Base-by-base conservation (phyloP, 1,140 invertebrate species). In the Drosophila pandora region DNA sequence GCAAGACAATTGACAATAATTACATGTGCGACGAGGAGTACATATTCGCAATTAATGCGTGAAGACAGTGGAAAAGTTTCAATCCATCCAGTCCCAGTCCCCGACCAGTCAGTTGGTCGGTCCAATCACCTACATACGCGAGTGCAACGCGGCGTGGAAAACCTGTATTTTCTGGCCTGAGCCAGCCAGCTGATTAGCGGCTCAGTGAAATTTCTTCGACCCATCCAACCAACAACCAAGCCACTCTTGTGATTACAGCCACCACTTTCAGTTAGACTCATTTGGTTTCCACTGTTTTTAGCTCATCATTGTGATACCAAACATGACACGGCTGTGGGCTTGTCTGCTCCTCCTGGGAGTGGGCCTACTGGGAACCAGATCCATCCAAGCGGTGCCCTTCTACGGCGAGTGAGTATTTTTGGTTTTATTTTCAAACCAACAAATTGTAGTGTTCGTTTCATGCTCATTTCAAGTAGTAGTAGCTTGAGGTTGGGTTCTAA, bases 21-120 rank as follows among this genome's bases (percentile, higher is more conserved):
- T 76, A 76, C 28, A 25, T 17, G 32, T 21, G 57, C 54, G 55
- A 34, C 43, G 43, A 65, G 45, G 43, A 22, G 7, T 23, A 47
- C 30, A 32, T 48, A 47, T 48, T 74, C 63, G 77, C 45, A 85
- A 85, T 87, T 87, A 82, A 78, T 62, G 69, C 30, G 56, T 68
- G 69, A 62, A 87, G 78, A 78, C 78, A 64, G 82, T 85, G 78
- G 82, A 80, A 85, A 85, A 78, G 34, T 81, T 81, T 81, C 60
- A 74, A 50, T 28, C 63, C 59, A 71, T 53, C 37, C 68, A 62
- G 47, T 61, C 25, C 7, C 25, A 28, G 3, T 28, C 25, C 7
- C 5, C 3, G 23, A 5, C 25, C 54, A 22, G 13, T 2, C 3
- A 12, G 12, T 12, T 10, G 41, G 41, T 21, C 17, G 17, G 43